Base-by-base conservation (phyloP, 1,140 invertebrate species). In the Papilio dardanus region DNA sequence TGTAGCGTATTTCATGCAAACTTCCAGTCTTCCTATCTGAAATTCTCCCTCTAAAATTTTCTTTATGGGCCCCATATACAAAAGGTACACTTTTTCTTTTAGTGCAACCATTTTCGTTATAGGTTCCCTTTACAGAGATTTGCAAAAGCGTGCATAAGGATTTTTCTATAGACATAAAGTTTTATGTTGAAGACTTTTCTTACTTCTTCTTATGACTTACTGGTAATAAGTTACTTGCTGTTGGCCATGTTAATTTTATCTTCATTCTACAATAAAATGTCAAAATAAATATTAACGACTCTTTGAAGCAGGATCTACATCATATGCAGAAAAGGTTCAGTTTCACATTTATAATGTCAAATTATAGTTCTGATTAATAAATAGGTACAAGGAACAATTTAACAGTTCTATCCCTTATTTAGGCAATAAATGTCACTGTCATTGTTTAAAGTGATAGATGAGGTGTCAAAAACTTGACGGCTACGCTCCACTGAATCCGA, bases 1-100 rank as follows among this genome's bases (percentile, higher is more conserved):
- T 69, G 35, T 35, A 24, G 37, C 35, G 37, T 69, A 40, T 69
- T 69, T 69, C 35, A 69, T 69, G 67, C 37, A 69, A 69, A 69
- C 37, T 69, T 69, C 33, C 37, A 42, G 67, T 69, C 67, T 69
- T 69, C 37, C 67, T 69, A 62, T 62, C 24, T 30, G 54, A 62
- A n/a, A 62, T 62, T 62, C 54, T 54, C 54, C 24, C 54, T 62
- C 54, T 62, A 62, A 62, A 62, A 62, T 62, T 62, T 62, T 62
- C 54, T 62, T 62, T 62, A 62, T 62, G 54, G 54, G 12, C 54
- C 54, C 54, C 54, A 62, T 62, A 62, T 62, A 62, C 54, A 62
- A 62, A 30, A 62, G 54, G 21, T 62, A 62, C 54, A 62, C 54
- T 62, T 62, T 62, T 62, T 30, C 54, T 62, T 62, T 62, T 62